Percentiles rank a stretch among this genome's conserved stretches.
Evolutionary conservation across 2,797 vertebrate genomes (phyloP).

Genomic region (Australoheros facetus): DNA sequence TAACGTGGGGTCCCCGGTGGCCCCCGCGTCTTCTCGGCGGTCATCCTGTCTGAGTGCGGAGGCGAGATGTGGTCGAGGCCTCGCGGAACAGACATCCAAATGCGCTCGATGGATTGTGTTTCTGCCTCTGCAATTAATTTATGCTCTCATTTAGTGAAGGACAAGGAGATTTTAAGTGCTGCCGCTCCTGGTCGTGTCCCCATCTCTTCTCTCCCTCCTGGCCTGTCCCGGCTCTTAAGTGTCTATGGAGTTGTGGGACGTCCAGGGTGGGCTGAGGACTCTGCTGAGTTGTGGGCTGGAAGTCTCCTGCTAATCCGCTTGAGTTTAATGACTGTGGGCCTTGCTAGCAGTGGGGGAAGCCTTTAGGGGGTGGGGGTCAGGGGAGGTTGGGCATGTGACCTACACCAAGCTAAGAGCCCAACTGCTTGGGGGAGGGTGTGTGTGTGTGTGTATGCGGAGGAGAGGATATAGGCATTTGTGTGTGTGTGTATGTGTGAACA

Average conservation of each 20-base stretch:
- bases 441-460: not conserved
- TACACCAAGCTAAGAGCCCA: constrained; percentile 47
- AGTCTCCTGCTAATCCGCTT: constrained; percentile 78
- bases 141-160: constrained; percentile 23
- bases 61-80: constrained; percentile 43
- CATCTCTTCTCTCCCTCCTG: constrained; percentile 15
- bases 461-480: constrained; percentile 20
- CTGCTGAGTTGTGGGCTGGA: constrained; percentile 55
- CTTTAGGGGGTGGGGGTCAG: constrained; percentile 55
- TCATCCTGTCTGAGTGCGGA: constrained; percentile 68
- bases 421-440: constrained; percentile 49
- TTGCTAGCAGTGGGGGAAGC: constrained; percentile 61
- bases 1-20: constrained; percentile 13
- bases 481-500: not conserved
- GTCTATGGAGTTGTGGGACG: constrained; percentile 20
- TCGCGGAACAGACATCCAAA: constrained; percentile 34
- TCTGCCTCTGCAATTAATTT: constrained; percentile 32
- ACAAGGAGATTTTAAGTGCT: not conserved
- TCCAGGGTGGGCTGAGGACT: constrained; percentile 54
- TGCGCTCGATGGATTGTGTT: not conserved
- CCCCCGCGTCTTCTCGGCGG: constrained; percentile 46
- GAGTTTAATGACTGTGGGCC: constrained; percentile 74
- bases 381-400: constrained; percentile 79
- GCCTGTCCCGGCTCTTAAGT: constrained; percentile 24
- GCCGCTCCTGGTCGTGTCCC: not conserved